Percentiles rank a stretch among this genome's conserved stretches.
Conservation (phyloP, 2,113 vertebrate species). For the Phycodurus eques region DNA sequence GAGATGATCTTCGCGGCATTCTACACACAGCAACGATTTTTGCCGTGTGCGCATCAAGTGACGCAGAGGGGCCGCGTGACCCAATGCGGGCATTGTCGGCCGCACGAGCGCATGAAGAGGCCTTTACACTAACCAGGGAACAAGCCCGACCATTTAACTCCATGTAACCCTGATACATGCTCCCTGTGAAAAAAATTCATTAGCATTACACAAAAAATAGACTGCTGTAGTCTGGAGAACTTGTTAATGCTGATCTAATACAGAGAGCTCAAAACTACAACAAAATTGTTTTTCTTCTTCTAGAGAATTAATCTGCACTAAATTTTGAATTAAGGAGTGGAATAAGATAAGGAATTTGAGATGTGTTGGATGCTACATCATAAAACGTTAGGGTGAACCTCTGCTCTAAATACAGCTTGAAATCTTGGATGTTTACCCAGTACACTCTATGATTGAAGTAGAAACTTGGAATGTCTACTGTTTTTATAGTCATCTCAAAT, state of each 20-base stretch:
- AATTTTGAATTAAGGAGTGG: slow-evolving; percentile 11
- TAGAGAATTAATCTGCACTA: background rate
- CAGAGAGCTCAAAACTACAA: background rate
- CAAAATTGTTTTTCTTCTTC: background rate
- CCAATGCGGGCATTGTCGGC: too few species aligned
- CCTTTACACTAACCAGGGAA: slow-evolving; percentile 4
- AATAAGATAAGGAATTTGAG: slow-evolving; percentile 18
- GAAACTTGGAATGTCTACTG: slow-evolving; percentile 19
- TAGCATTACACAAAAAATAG: slow-evolving; percentile 34
- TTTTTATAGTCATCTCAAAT: slow-evolving; percentile 34
- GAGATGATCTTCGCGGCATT: too few species aligned
- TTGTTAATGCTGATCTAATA: slow-evolving; percentile 8
- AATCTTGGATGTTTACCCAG: slow-evolving; percentile 34
- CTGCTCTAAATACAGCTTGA: slow-evolving; percentile 23
- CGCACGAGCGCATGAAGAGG: too few species aligned
- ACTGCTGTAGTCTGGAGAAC: background rate
- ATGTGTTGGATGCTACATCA: slow-evolving; percentile 20
- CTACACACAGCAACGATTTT: too few species aligned
- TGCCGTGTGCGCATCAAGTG: too few species aligned
- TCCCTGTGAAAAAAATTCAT: slow-evolving; percentile 40
- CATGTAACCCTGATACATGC: slow-evolving; percentile 21
- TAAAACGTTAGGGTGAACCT: slow-evolving; percentile 29
- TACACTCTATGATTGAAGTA: slow-evolving; percentile 29
- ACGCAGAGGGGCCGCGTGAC: too few species aligned
- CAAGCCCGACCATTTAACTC: slow-evolving; percentile 25